A percentile compares a stretch with the other conserved stretches of the same genome.
These are phyloP conservation scores for Austrolebias charrua DNA, from an alignment of 2,797 vertebrate genomes.

Conservation along the genomic window DNA sequence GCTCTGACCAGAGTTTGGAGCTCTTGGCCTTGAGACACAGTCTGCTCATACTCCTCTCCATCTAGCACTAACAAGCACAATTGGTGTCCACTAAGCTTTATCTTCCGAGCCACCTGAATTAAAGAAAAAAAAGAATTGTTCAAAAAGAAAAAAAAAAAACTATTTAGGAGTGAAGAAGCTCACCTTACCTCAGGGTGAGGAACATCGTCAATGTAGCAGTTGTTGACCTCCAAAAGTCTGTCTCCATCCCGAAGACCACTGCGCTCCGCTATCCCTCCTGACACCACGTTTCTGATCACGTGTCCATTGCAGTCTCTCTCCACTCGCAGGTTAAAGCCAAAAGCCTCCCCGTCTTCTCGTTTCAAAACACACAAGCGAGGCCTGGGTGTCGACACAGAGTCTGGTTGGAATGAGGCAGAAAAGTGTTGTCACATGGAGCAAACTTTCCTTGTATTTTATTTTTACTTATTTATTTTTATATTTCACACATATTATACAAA, in stretches of 20 bases:
- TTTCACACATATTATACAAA: no score
- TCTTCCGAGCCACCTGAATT: slow-evolving; percentile 84
- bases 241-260: slow-evolving; percentile 87
- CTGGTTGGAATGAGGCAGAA: slow-evolving; percentile 40
- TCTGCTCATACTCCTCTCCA: slow-evolving; percentile 69
- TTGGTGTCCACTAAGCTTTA: slow-evolving; percentile 84
- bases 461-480: no score
- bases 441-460: not conserved
- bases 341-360: slow-evolving; percentile 70
- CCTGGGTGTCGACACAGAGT: slow-evolving; percentile 21
- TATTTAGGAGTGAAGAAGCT: not conserved
- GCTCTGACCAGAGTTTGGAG: slow-evolving; percentile 46
- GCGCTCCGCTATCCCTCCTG: slow-evolving; percentile 81
- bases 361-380: slow-evolving; percentile 84
- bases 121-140: slow-evolving; percentile 23
- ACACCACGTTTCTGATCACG: slow-evolving; percentile 79
- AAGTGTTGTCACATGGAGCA: not conserved
- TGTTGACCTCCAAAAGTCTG: slow-evolving; percentile 88
- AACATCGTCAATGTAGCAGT: slow-evolving; percentile 77
- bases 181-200: slow-evolving; percentile 69
- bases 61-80: slow-evolving; percentile 84
- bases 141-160: not conserved
- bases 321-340: slow-evolving; percentile 68
- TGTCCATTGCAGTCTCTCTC: slow-evolving; percentile 67
- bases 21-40: slow-evolving; percentile 63